These are phyloP conservation scores for Lates japonicus DNA, from an alignment of 2,797 vertebrate genomes.

Conservation along the genomic window DNA sequence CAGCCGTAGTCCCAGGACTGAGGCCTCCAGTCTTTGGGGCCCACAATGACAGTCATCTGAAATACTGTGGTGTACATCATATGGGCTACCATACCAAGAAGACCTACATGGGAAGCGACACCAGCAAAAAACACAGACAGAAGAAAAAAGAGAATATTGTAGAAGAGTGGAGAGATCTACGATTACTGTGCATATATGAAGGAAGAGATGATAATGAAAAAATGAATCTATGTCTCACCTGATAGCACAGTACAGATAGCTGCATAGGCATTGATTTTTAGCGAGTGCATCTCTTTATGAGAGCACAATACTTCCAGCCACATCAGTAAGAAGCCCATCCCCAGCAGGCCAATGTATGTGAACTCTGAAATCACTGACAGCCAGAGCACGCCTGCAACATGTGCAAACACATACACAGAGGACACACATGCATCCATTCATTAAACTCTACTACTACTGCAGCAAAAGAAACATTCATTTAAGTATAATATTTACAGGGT, in stretches of 20 bases:
- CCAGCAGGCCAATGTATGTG: conserved; percentile 89
- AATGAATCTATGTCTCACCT: conserved; percentile 72
- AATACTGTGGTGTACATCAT: conserved; percentile 92
- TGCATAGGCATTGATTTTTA: conserved; percentile 91
- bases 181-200: neutral
- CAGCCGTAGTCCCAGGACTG: conserved; percentile 87
- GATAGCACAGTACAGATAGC: conserved; percentile 90
- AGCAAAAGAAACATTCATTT: neutral
- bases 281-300: conserved; percentile 87
- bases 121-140: neutral
- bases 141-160: neutral
- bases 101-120: conserved; percentile 69
- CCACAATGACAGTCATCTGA: conserved; percentile 90
- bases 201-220: neutral
- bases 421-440: neutral
- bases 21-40: conserved; percentile 90
- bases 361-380: conserved; percentile 88
- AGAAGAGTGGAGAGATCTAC: neutral
- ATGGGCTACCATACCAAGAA: conserved; percentile 90
- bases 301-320: conserved; percentile 88
- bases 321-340: conserved; percentile 90
- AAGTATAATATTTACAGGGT: neutral
- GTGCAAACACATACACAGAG: conserved; percentile 6
- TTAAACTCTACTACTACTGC: neutral
- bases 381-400: conserved; percentile 85